A percentile compares a stretch with the other conserved stretches of the same genome.
Evolutionary conservation across 2,888 invertebrate genomes (phyloP).

Genomic region (Drosophila conformis): DNA sequence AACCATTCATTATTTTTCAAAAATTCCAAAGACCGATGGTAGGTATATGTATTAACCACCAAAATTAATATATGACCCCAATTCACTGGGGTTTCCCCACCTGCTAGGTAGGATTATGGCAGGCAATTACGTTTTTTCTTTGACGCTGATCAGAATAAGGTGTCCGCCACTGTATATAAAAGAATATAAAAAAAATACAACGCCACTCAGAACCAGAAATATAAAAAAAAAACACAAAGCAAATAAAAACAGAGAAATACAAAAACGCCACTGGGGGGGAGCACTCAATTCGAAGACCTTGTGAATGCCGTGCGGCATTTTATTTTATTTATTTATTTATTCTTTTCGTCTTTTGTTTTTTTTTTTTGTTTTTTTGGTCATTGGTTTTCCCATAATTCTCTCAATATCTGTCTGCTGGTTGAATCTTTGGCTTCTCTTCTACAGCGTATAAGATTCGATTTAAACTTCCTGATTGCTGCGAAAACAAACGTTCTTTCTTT

Average conservation of each 20-base stretch:
- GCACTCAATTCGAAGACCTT: slow-evolving; percentile 65
- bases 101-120: too few species aligned
- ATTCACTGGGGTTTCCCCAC: too few species aligned
- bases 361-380: slow-evolving; percentile 15
- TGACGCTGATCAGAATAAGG: too few species aligned
- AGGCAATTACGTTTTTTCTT: too few species aligned
- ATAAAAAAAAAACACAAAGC: slow-evolving; percentile 15
- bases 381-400: slow-evolving; percentile 11
- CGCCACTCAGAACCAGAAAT: slow-evolving; percentile 60
- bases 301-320: slow-evolving; percentile 70
- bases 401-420: neutral
- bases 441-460: slow-evolving; percentile 18
- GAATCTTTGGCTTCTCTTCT: slow-evolving; percentile 22
- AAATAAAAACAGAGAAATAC: slow-evolving; percentile 9
- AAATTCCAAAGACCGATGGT: too few species aligned
- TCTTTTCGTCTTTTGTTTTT: neutral
- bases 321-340: slow-evolving; percentile 19
- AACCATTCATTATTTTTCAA: too few species aligned
- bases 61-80: too few species aligned
- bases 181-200: neutral
- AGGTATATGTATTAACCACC: too few species aligned
- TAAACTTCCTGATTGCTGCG: slow-evolving; percentile 45
- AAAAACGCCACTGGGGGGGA: slow-evolving; percentile 24
- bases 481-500: slow-evolving; percentile 18
- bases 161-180: too few species aligned